A percentile compares a stretch with the other conserved stretches of the same genome.
phyloP scores from a whole-genome alignment of 64 coral and sea anemone species.

The Porites australiensis region DNA sequence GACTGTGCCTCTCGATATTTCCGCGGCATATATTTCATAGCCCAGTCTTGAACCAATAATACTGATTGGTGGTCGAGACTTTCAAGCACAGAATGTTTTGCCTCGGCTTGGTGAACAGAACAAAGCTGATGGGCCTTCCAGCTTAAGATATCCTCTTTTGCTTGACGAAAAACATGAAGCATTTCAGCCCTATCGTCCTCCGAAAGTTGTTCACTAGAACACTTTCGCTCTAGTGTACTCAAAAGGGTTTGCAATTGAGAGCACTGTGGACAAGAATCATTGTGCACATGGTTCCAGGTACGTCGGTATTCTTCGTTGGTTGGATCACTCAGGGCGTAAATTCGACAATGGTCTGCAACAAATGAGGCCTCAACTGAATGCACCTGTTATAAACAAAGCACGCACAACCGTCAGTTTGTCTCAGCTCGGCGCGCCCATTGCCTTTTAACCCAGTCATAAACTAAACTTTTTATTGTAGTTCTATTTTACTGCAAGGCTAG shows the following conservation, averaged over 20 bases:
- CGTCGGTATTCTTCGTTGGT: constrained; percentile 14
- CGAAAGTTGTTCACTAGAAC: constrained; percentile 2
- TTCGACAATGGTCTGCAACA: constrained; percentile 71
- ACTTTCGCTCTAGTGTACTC: constrained; percentile 3
- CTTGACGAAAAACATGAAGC: neutral
- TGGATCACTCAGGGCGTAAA: constrained; percentile 65
- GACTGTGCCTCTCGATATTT: constrained; percentile 73
- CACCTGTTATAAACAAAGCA: constrained; percentile 27
- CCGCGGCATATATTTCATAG: constrained; percentile 73
- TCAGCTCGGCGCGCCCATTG: no score
- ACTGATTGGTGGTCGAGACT: constrained; percentile 62
- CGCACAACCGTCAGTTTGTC: neutral
- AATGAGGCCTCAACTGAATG: constrained; percentile 52
- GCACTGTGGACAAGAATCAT: constrained; percentile 61
- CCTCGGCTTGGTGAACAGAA: constrained; percentile 67
- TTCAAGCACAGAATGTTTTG: constrained; percentile 48
- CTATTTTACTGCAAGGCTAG: no score
- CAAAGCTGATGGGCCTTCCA: constrained; percentile 77
- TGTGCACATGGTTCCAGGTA: constrained; percentile 41
- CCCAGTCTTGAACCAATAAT: constrained; percentile 74
- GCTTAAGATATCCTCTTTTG: constrained; percentile 30
- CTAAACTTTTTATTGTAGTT: no score
- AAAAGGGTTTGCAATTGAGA: constrained; percentile 9
- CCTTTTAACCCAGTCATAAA: no score
- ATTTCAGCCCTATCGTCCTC: constrained; percentile 37